These are phyloP conservation scores for Syngnathus rostellatus DNA, from an alignment of 2,797 vertebrate species.

Conservation along the genomic window DNA sequence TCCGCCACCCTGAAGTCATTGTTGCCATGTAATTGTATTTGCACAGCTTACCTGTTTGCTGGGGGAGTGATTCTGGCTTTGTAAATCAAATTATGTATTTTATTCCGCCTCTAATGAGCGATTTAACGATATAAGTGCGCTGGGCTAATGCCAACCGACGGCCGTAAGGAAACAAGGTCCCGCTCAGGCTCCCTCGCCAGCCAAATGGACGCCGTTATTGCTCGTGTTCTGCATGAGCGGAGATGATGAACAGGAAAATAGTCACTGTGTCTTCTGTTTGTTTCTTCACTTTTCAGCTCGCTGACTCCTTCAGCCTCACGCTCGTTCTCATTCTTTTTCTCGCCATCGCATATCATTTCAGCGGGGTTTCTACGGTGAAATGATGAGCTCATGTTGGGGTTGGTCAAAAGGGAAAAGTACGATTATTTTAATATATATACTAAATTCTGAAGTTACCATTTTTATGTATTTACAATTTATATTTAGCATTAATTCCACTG, in stretches of 20 bases:
- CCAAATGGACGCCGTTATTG: constrained; percentile 70
- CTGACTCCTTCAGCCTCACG: not conserved
- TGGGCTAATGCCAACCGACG: constrained; percentile 62
- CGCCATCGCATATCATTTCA: no score
- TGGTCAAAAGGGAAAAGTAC: not conserved
- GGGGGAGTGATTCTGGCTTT: constrained; percentile 57
- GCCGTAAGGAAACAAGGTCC: constrained; percentile 66
- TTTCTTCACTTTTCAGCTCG: not conserved
- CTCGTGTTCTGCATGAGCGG: constrained; percentile 62
- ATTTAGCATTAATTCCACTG: no score
- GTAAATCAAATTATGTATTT: constrained; percentile 78
- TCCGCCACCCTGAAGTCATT: constrained; percentile 47
- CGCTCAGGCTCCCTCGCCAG: constrained; percentile 51
- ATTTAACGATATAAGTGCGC: constrained; percentile 71
- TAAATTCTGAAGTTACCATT: no score
- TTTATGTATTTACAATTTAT: not conserved
- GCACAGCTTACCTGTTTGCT: constrained; percentile 65
- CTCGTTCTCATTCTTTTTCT: not conserved
- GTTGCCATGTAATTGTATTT: constrained; percentile 60
- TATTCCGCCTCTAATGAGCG: constrained; percentile 74
- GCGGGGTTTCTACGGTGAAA: not conserved
- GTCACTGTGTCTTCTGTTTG: constrained; percentile 51
- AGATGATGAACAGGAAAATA: constrained; percentile 54
- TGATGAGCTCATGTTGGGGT: not conserved
- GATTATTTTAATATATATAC: not conserved